Percentiles rank a stretch among this genome's conserved stretches.
Evolutionary conservation across 2,797 vertebrate genomes (phyloP).

Genomic region (Pseudocheirus occidentalis): DNA sequence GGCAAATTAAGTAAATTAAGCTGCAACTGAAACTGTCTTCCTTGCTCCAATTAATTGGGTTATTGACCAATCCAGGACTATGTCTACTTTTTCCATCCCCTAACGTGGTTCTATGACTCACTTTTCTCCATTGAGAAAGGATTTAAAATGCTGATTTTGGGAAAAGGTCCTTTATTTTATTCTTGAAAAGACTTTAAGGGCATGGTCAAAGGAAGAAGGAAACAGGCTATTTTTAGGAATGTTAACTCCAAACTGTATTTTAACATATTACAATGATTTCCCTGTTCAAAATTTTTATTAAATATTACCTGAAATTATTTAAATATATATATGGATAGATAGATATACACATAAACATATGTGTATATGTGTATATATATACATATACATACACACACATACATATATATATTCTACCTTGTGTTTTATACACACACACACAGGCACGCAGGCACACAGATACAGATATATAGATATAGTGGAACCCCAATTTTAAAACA

Average conservation of each 20-base stretch:
- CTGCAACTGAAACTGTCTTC: neutral
- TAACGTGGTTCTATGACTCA: neutral
- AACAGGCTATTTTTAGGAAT: neutral
- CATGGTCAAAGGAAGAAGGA: neutral
- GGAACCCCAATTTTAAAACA: too few species aligned
- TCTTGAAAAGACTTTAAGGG: neutral
- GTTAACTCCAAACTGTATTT: neutral
- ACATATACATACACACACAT: too few species aligned
- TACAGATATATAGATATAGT: too few species aligned
- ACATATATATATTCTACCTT: neutral
- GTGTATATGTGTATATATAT: too few species aligned
- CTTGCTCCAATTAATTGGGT: neutral
- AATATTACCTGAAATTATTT: neutral
- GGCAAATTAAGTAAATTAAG: neutral
- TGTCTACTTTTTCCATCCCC: neutral
- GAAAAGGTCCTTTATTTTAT: neutral
- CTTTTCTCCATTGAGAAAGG: neutral
- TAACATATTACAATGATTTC: neutral
- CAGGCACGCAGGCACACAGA: too few species aligned
- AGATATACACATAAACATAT: too few species aligned
- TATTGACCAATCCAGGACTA: neutral
- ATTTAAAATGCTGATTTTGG: neutral
- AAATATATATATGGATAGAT: too few species aligned
- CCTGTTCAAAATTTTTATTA: neutral
- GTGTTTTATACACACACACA: too few species aligned